A percentile compares a stretch with the other conserved stretches of the same genome.
Evolutionary conservation across 2,113 vertebrate genomes (phyloP).

Genomic region (Actenoides hombroni): DNA sequence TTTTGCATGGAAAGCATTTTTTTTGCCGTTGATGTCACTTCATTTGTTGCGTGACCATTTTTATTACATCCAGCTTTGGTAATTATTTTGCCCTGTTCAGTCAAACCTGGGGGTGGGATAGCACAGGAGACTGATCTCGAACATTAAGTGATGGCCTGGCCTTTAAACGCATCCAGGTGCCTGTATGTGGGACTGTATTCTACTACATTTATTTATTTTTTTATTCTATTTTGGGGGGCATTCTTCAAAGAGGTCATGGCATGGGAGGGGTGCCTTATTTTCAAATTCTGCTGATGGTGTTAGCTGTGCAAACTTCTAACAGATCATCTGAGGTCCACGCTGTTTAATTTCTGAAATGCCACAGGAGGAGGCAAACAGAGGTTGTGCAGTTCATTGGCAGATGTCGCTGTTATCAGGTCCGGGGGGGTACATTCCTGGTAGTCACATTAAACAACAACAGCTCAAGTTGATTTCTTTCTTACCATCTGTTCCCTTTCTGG

Average conservation of each 20-base stretch:
- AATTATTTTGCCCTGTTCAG: not conserved
- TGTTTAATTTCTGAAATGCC: not conserved
- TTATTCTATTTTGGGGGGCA: not conserved
- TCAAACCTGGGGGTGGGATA: not conserved
- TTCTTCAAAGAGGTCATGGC: not conserved
- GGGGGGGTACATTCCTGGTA: not conserved
- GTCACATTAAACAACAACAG: not conserved
- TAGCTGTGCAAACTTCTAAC: not conserved
- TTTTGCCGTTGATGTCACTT: not conserved
- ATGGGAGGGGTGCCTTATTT: not conserved
- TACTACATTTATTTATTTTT: too few species aligned
- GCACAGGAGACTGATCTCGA: not conserved
- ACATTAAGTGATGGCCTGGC: not conserved
- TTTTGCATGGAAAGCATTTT: not conserved
- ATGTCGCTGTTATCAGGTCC: not conserved
- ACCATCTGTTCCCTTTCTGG: not conserved
- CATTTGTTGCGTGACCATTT: not conserved
- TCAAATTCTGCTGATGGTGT: not conserved
- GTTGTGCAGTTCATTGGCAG: fast-evolving
- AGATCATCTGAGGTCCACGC: not conserved
- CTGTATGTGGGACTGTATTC: too few species aligned
- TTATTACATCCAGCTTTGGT: not conserved
- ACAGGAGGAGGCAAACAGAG: not conserved
- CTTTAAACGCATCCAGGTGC: not conserved
- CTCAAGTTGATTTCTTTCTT: not conserved